Conservation (phyloP, 2,888 invertebrate species). For the Phytoseiulus persimilis region DNA sequence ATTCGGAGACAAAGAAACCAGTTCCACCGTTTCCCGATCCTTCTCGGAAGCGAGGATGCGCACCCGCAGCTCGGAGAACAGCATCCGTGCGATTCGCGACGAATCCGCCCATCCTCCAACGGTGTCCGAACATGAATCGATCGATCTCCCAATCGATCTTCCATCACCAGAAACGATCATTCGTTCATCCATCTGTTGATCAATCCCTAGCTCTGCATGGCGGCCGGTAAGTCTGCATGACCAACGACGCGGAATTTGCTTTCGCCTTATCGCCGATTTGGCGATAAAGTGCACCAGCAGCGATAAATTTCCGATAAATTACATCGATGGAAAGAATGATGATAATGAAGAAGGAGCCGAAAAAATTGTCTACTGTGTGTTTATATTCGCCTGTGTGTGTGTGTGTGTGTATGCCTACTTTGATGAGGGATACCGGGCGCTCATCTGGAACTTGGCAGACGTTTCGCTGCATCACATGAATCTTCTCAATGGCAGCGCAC, state of each 20-base stretch:
- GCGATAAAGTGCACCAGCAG: neutral
- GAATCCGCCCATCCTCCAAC: no score
- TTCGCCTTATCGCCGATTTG: neutral
- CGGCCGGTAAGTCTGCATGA: neutral
- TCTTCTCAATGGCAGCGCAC: neutral
- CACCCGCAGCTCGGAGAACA: no score
- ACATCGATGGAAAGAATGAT: neutral
- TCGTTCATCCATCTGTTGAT: neutral
- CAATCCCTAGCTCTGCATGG: neutral
- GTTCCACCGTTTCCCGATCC: no score
- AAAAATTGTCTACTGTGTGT: conserved; percentile 5
- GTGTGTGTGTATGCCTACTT: neutral
- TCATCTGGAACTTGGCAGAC: neutral
- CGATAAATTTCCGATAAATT: neutral
- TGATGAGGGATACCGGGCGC: neutral
- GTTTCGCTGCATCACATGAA: neutral
- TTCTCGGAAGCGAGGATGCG: no score
- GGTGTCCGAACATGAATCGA: neutral
- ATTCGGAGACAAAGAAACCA: neutral
- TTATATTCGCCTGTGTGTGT: neutral
- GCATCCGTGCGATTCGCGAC: no score
- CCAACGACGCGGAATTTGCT: neutral
- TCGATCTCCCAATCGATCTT: neutral
- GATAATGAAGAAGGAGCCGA: conserved; percentile 5
- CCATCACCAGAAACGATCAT: neutral